Percentiles rank a stretch among this genome's conserved stretches.
These are phyloP conservation scores for Jaculus jaculus DNA, from an alignment of 2,113 vertebrate species.

Conservation along the genomic window DNA sequence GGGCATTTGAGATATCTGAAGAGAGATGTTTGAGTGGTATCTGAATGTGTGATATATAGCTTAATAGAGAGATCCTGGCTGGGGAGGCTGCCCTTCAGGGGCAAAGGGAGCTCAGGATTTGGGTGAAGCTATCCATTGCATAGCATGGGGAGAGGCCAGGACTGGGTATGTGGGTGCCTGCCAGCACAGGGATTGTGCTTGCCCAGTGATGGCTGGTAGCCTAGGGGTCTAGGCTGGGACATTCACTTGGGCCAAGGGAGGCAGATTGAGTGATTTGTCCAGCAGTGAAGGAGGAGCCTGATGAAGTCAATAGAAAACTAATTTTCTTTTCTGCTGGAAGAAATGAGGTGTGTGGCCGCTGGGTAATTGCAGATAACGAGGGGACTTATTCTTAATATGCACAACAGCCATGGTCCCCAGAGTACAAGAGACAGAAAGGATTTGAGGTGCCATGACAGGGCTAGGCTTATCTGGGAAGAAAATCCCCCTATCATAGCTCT, in stretches of 20 bases:
- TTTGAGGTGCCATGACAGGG: conserved; percentile 78
- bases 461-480: conserved; percentile 43
- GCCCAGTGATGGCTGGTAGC: conserved; percentile 13
- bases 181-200: not conserved
- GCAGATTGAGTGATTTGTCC: conserved; percentile 59
- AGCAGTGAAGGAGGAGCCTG: conserved; percentile 82
- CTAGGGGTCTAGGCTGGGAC: conserved; percentile 52
- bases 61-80: not conserved
- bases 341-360: conserved; percentile 90
- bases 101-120: not conserved
- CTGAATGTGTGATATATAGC: not conserved
- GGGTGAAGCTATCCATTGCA: not conserved
- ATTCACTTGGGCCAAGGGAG: conserved; percentile 59
- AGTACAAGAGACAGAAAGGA: conserved; percentile 61
- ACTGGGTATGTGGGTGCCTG: not conserved
- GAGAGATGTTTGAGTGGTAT: not conserved
- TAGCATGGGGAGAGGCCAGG: not conserved
- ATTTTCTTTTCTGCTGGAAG: conserved; percentile 88
- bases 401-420: conserved; percentile 78
- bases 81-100: not conserved
- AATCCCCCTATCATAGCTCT: not conserved
- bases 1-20: not conserved
- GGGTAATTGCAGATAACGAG: conserved; percentile 92
- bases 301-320: conserved; percentile 92
- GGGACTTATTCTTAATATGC: conserved; percentile 91